Evolutionary conservation across 2,888 invertebrate genomes (phyloP), one percentile per base, ranked within the genome.

Genomic region (Trisateles emortualis): DNA sequence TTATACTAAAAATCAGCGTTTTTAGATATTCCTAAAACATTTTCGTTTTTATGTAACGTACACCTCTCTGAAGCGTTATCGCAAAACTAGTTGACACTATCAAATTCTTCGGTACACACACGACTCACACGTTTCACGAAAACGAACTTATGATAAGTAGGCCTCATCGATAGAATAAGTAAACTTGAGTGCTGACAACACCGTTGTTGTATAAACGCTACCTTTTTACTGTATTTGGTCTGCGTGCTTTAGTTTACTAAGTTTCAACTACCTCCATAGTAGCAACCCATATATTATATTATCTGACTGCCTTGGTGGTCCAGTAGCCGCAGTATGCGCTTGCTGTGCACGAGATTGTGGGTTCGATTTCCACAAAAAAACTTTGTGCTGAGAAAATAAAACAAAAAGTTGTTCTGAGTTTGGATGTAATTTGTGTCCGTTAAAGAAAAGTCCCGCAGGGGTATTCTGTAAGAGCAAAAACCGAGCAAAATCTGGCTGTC

Each of bases 231-330:
- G 78, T 81, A 87, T 86, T 79, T 81, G 59, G 77, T 68, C 66
- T 78, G 79, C 86, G 86, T 85, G 68, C 72, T 69, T 57, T 63
- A 76, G 81, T 87, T 84, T 87, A 79, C 78, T 79, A 74, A 76
- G 78, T 57, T 62, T 72, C 67, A 73, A 68, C 75, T 74, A 70
- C 70, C 59, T 59, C 51, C 11, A 41, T 29, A 32, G 30, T 63
- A 61, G 65, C 57, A 50, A 60, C n/a, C n/a, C n/a, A n/a, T n/a
- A n/a, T n/a, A n/a, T n/a, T n/a, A n/a, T n/a, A n/a, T n/a, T n/a
- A n/a, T n/a, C n/a, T n/a, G n/a, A n/a, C n/a, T n/a, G n/a, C n/a
- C n/a, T n/a, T n/a, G n/a, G n/a, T n/a, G n/a, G n/a, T n/a, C n/a
- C n/a, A n/a, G n/a, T n/a, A n/a, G n/a, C n/a, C n/a, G n/a, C n/a